Conservation (phyloP, 2,797 vertebrate genomes). For the Leuciscus waleckii region DNA sequence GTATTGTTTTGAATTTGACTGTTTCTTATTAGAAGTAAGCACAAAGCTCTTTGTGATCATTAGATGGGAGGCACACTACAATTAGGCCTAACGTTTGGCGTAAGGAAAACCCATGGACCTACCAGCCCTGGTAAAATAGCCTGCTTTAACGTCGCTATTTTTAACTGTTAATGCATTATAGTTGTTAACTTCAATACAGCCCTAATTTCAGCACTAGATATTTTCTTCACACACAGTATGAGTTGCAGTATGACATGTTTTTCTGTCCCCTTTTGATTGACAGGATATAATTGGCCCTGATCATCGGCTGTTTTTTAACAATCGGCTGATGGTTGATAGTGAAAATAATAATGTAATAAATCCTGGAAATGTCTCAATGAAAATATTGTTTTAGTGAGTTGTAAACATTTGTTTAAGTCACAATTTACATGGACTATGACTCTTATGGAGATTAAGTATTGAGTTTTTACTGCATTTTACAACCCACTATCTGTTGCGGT, state of each 20-base stretch:
- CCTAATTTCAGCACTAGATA: background rate
- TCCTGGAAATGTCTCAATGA: background rate
- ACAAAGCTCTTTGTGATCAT: no score
- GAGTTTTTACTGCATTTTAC: background rate
- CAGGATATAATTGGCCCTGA: background rate
- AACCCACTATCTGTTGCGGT: background rate
- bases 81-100: no score
- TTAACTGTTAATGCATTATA: background rate
- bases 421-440: conserved; percentile 24
- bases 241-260: background rate
- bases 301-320: background rate
- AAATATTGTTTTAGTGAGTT: background rate
- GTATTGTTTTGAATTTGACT: no score
- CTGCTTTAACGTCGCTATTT: no score
- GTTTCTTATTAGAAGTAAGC: no score
- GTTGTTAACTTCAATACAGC: background rate
- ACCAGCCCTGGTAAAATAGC: background rate
- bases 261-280: background rate
- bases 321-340: background rate
- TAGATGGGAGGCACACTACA: no score
- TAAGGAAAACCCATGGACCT: no score
- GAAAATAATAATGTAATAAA: background rate
- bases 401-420: background rate
- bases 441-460: conserved; percentile 13
- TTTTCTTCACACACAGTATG: background rate